Conservation (phyloP, 2,113 vertebrate species). For the Boleophthalmus pectinirostris region DNA sequence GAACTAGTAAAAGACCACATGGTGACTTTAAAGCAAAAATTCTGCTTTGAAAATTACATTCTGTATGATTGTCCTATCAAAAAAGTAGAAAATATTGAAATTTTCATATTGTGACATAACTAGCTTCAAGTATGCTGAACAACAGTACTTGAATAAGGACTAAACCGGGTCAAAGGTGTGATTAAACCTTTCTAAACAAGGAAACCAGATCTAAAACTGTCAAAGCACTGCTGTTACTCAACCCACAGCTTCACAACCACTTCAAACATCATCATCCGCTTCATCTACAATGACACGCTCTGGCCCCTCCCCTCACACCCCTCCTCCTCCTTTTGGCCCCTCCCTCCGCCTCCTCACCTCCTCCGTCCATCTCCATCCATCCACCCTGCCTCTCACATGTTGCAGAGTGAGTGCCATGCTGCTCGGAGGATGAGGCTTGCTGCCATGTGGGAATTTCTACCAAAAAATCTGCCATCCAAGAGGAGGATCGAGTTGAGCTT, state of each 20-base stretch:
- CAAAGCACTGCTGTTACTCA: not conserved
- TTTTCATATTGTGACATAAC: too few species aligned
- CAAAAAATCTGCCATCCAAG: conserved; percentile 31
- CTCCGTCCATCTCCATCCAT: conserved; percentile 35
- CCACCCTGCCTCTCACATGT: conserved; percentile 49
- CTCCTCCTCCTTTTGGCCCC: conserved; percentile 32
- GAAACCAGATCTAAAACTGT: too few species aligned
- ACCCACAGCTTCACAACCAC: not conserved
- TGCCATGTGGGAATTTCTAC: conserved; percentile 63
- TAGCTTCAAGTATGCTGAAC: not conserved
- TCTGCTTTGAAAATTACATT: too few species aligned
- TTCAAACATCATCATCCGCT: conserved; percentile 35
- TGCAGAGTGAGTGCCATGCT: conserved; percentile 51
- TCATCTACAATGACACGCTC: conserved; percentile 46
- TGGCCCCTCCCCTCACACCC: conserved; percentile 42
- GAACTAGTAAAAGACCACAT: too few species aligned
- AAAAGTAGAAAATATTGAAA: too few species aligned
- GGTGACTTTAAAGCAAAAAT: too few species aligned
- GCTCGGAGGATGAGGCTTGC: conserved; percentile 55
- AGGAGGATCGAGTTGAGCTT: conserved; percentile 5
- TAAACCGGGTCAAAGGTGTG: not conserved
- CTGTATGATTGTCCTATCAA: too few species aligned
- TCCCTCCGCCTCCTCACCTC: conserved; percentile 53
- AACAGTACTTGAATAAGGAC: not conserved
- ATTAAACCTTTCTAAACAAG: too few species aligned